Base-by-base conservation (phyloP, 1,140 invertebrate genomes). In the Conopomorpha cramerella region DNA sequence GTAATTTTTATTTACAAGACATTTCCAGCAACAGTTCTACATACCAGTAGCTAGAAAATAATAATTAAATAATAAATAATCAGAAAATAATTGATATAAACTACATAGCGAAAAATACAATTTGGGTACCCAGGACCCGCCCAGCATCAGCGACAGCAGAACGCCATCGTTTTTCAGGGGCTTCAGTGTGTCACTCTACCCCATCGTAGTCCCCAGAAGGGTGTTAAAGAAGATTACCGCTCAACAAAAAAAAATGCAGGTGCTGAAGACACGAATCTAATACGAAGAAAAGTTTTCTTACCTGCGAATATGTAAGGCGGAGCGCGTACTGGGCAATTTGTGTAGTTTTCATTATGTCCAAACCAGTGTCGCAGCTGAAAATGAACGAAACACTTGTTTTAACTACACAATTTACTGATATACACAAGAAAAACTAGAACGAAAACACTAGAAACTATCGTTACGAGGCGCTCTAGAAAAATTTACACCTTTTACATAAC, bases 281-380 rank as follows among this genome's bases (percentile, higher is more conserved):
- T n/a, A n/a, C n/a, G n/a, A n/a, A n/a, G n/a, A 26, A 18, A 41
- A 44, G 34, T 46, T 0, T 4, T 25, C 59, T 53, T 67, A 74
- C 70, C 57, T 74, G 70, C 52, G 66, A 71, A 70, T 74, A 74
- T 49, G 70, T 74, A 54, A 74, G 70, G 61, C 66, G 62, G 30
- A 74, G 47, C 32, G 70, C 70, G 49, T 74, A 74, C 52, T 64
- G 55, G 42, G 54, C 55, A 51, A 64, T 61, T 66, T 74, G 66
- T 46, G 70, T 64, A 30, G 64, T 70, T 68, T 45, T 70, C 70
- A 74, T 74, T 52, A 45, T 70, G 64, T 57, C 51, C 43, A 49
- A 61, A 54, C 42, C 46, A 55, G 41, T 55, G 27, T 38, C 53
- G 27, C 43, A 42, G 65, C 70, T 56, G 11, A 66, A 71, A 63